These are phyloP conservation scores for Muschampia plurimacula DNA, from an alignment of 2,888 invertebrate species.

Conservation along the genomic window DNA sequence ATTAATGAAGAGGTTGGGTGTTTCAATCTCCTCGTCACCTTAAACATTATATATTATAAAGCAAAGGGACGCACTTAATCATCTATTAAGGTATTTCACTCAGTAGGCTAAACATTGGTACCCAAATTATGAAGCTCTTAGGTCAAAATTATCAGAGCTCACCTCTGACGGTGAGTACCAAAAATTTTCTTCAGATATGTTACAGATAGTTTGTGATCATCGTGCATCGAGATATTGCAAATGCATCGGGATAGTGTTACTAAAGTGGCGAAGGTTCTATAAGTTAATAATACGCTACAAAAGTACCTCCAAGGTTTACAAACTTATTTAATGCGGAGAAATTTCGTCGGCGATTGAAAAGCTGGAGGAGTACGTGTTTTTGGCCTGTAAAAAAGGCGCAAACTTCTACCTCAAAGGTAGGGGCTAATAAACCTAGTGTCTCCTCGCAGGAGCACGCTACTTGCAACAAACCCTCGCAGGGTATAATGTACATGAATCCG, in stretches of 20 bases:
- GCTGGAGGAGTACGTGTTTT: conserved; percentile 17
- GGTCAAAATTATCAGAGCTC: conserved; percentile 9
- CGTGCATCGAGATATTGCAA: conserved; percentile 13
- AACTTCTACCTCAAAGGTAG: conserved; percentile 3
- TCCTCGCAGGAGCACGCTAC: conserved; percentile 1
- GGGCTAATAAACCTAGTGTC: background rate
- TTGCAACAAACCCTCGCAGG: conserved; percentile 7
- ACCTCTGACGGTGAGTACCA: conserved; percentile 12
- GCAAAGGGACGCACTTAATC: conserved; percentile 5
- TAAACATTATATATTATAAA: background rate
- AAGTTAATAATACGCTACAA: background rate
- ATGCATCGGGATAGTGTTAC: conserved; percentile 8
- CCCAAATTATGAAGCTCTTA: background rate
- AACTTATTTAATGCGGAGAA: background rate
- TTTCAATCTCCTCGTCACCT: conserved; percentile 17
- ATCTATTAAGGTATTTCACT: background rate
- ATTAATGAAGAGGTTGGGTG: conserved; percentile 13
- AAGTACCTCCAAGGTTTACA: background rate
- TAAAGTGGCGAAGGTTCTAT: background rate
- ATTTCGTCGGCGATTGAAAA: conserved; percentile 8
- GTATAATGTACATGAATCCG: background rate
- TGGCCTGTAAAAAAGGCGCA: conserved; percentile 13
- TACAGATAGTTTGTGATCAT: conserved; percentile 21
- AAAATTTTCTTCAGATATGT: conserved; percentile 18
- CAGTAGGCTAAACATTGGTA: background rate